Evolutionary conservation across 2,113 vertebrate genomes (phyloP).

Genomic region (Erythrocebus patas): DNA sequence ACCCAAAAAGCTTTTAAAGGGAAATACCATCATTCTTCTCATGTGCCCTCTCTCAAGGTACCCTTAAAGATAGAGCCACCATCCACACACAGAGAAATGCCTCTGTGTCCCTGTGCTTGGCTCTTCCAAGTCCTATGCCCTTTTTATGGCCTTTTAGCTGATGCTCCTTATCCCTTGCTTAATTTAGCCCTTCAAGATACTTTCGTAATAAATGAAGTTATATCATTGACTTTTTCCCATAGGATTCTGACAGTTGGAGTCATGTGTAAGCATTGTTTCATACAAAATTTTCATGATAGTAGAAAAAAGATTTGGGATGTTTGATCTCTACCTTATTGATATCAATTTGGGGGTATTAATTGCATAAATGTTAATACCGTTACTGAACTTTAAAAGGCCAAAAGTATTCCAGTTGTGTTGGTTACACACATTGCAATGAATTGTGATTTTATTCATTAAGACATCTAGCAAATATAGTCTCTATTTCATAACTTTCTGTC

Average conservation of each 20-base stretch:
- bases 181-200: neutral
- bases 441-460: neutral
- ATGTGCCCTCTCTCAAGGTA: neutral
- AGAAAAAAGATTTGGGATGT: neutral
- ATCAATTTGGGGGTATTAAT: neutral
- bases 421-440: neutral
- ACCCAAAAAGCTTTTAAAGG: neutral
- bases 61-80: neutral
- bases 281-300: neutral
- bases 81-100: neutral
- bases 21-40: neutral
- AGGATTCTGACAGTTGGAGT: neutral
- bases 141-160: neutral
- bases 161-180: neutral
- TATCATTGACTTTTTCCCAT: neutral
- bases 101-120: neutral
- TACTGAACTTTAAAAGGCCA: neutral
- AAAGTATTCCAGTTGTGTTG: neutral
- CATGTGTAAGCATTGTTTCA: neutral
- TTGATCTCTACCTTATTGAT: neutral
- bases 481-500: neutral
- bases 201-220: neutral
- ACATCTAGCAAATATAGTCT: neutral
- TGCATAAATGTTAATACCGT: neutral
- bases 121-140: neutral